Percentiles rank a stretch among this genome's conserved stretches.
phyloP scores from a whole-genome alignment of 2,888 invertebrate genomes.

The Andrena trimmerana region DNA sequence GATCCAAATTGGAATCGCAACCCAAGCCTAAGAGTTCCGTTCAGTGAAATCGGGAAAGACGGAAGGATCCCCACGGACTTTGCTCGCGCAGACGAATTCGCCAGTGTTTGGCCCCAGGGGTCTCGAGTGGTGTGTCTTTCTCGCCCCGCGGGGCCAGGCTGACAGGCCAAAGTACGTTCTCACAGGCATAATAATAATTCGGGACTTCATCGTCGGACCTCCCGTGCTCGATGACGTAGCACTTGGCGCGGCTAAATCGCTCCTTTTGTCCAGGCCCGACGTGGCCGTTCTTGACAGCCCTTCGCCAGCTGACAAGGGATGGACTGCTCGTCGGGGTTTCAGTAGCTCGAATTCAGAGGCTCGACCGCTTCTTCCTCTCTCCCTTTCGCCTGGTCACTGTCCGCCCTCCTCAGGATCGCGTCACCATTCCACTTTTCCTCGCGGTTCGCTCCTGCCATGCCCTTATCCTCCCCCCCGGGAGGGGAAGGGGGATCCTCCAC shows the following conservation, averaged over 20 bases:
- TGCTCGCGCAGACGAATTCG: constrained; percentile 68
- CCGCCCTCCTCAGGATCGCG: constrained; percentile 6
- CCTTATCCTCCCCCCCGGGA: neutral
- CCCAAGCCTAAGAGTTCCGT: neutral
- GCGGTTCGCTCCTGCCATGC: neutral
- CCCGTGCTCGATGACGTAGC: constrained; percentile 81
- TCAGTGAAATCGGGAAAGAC: neutral
- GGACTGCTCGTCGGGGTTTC: constrained; percentile 71
- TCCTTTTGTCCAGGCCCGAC: constrained; percentile 76
- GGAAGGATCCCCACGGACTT: constrained; percentile 2
- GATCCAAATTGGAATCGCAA: neutral
- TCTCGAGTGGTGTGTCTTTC: constrained; percentile 71
- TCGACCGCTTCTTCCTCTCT: constrained; percentile 8
- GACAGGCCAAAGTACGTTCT: constrained; percentile 67
- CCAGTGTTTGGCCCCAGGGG: constrained; percentile 63
- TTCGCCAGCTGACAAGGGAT: constrained; percentile 73
- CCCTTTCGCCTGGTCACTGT: neutral
- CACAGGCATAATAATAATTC: constrained; percentile 77
- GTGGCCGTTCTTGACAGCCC: constrained; percentile 72
- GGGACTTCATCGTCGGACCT: constrained; percentile 79
- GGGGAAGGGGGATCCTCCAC: neutral
- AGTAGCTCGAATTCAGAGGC: constrained; percentile 73
- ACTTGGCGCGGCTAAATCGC: constrained; percentile 76
- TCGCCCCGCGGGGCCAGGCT: constrained; percentile 36
- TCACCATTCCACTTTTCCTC: constrained; percentile 20